A percentile compares a stretch with the other conserved stretches of the same genome.
These are phyloP conservation scores for Calephelis virginiensis DNA, from an alignment of 1,140 invertebrate species.

Conservation along the genomic window DNA sequence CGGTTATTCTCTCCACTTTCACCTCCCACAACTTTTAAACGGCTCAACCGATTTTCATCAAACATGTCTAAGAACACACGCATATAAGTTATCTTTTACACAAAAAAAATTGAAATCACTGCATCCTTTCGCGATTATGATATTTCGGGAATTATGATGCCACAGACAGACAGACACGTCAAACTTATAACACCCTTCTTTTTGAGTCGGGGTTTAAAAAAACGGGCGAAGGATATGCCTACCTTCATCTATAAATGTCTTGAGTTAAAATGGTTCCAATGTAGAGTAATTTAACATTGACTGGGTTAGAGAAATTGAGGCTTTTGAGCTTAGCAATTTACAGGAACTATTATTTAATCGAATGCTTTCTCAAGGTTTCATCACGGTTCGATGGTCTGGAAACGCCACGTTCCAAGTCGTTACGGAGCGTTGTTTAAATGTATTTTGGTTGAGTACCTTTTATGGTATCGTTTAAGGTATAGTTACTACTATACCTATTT, in stretches of 20 bases:
- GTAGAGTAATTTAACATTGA: conserved; percentile 10
- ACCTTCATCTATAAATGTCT: neutral
- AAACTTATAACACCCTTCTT: no score
- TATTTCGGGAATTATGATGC: no score
- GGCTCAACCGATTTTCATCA: no score
- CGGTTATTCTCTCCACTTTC: no score
- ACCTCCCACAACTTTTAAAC: no score
- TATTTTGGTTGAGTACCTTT: neutral
- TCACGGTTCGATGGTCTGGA: neutral
- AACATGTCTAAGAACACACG: no score
- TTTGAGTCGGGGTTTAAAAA: no score
- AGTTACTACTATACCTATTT: no score
- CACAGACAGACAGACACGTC: no score
- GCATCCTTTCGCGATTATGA: no score
- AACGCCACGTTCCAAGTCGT: neutral
- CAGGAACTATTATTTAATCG: conserved; percentile 15
- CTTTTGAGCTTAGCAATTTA: conserved; percentile 3
- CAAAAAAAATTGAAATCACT: no score
- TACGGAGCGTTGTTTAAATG: neutral
- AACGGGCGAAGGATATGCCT: neutral
- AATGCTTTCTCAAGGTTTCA: conserved; percentile 9
- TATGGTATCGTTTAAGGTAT: neutral
- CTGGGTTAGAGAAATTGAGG: neutral
- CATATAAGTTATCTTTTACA: no score
- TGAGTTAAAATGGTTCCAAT: neutral